Percentiles rank a stretch among this genome's conserved stretches.
phyloP scores from a whole-genome alignment of 2,888 invertebrate species.

The Laothoe populi region DNA sequence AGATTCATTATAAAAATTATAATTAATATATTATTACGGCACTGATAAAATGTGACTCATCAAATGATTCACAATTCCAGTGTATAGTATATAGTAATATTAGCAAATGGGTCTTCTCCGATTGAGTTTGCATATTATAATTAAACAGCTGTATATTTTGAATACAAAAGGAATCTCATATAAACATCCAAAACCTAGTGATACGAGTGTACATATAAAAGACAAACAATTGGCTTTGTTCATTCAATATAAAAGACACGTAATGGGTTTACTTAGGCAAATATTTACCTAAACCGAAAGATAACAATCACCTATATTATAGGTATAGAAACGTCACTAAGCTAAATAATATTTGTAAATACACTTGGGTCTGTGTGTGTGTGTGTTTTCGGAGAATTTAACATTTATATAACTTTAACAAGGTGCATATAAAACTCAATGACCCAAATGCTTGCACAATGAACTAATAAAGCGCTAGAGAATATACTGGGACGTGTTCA shows the following conservation, averaged over 20 bases:
- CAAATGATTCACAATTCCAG: conserved; percentile 53
- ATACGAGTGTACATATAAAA: background rate
- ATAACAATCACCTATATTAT: conserved; percentile 14
- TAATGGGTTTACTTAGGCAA: conserved; percentile 16
- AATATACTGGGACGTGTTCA: conserved; percentile 7
- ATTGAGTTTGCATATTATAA: conserved; percentile 1
- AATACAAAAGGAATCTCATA: background rate
- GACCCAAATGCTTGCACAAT: conserved; percentile 3
- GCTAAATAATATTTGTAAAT: conserved; percentile 7
- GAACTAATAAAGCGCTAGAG: background rate
- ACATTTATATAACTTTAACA: background rate
- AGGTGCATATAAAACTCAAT: conserved; percentile 6
- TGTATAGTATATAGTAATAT: too few relatives aligned
- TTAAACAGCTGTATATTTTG: background rate
- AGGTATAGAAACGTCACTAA: background rate
- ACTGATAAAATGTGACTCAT: conserved; percentile 62
- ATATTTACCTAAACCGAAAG: conserved; percentile 2
- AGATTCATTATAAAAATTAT: conserved; percentile 53
- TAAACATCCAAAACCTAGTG: background rate
- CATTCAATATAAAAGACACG: conserved; percentile 22
- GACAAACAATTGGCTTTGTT: conserved; percentile 24
- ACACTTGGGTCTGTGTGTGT: background rate
- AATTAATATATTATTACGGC: conserved; percentile 40
- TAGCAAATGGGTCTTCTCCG: background rate
- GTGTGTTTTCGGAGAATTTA: too few relatives aligned